These are phyloP conservation scores for Meandrina meandrites DNA, from an alignment of 92 coral and sea anemone species.

Conservation along the genomic window DNA sequence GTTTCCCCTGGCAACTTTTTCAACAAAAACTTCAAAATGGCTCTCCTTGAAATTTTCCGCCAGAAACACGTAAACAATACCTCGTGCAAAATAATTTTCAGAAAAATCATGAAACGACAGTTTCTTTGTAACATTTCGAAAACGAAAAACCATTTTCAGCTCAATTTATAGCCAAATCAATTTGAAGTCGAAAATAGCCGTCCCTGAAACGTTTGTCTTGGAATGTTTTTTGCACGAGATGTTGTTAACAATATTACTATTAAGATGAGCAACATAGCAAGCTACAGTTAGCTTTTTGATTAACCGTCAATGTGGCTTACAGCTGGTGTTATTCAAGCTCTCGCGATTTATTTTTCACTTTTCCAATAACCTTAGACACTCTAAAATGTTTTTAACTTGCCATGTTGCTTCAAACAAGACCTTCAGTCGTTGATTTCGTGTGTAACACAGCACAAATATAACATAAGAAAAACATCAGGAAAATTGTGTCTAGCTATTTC, in stretches of 20 bases:
- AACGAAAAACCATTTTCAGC: neutral
- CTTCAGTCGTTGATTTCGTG: neutral
- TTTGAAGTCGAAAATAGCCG: neutral
- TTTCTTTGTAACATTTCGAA: neutral
- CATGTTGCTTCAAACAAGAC: neutral
- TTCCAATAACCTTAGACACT: too few species aligned
- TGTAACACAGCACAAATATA: neutral
- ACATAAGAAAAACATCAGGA: neutral
- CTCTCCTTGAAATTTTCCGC: neutral
- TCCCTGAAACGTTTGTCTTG: neutral
- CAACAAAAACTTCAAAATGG: neutral
- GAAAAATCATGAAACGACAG: neutral
- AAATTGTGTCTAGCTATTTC: too few species aligned
- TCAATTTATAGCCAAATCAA: neutral
- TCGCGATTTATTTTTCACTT: too few species aligned
- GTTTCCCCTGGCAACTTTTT: conserved; percentile 13
- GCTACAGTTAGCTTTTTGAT: too few species aligned
- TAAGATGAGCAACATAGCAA: too few species aligned
- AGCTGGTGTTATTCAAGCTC: too few species aligned
- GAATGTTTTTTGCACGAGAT: neutral
- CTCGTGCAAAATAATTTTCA: neutral
- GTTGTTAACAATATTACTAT: neutral
- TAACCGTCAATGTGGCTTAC: too few species aligned
- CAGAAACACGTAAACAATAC: neutral
- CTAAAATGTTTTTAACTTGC: too few species aligned